Evolutionary conservation across 2,888 invertebrate species (phyloP), one percentile per base, ranked within the genome.

Genomic region (Catocala fraxini): DNA sequence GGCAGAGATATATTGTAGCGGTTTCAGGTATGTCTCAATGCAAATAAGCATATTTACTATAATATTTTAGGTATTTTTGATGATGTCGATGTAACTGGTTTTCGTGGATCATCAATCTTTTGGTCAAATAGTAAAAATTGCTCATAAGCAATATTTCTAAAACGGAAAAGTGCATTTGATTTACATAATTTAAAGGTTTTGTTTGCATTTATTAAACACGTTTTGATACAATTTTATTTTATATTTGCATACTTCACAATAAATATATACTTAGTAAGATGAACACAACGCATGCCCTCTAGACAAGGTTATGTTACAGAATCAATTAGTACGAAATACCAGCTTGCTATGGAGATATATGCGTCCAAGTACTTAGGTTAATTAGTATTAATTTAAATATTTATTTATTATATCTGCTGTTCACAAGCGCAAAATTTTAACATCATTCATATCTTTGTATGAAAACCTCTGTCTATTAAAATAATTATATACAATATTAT

Each of bases 301-400:
- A 72, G 76, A 72, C 69, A 75, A 70, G 63, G 67, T 70, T 72
- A 68, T 63, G 63, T 63, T 68, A 71, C 70, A 61, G 68, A 59
- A 65, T 65, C 53, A 77, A 74, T 70, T 70, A 68, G 63, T 59
- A 70, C 54, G 46, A 49, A 63, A 57, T 66, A 66, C 63, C 57
- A 61, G 59, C 25, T 63, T 13, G 25, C 63, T 60, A 39, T 65
- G 55, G 48, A 56, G 56, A 63, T 65, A 59, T 59, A 63, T 10
- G 33, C 35, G 51, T 15, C 42, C 25, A 45, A 47, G 25, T 59
- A 56, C 61, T 51, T 68, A 46, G 6, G 15, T n/a, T 71, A 63
- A 69, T 72, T 69, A 42, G 48, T 15, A 46, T 49, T 66, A 51
- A 48, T 39, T 68, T 55, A 55, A 15, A 15, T 15, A 15, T 15